Base-by-base conservation (phyloP, 2,113 vertebrate species). In the Turnix velox region DNA sequence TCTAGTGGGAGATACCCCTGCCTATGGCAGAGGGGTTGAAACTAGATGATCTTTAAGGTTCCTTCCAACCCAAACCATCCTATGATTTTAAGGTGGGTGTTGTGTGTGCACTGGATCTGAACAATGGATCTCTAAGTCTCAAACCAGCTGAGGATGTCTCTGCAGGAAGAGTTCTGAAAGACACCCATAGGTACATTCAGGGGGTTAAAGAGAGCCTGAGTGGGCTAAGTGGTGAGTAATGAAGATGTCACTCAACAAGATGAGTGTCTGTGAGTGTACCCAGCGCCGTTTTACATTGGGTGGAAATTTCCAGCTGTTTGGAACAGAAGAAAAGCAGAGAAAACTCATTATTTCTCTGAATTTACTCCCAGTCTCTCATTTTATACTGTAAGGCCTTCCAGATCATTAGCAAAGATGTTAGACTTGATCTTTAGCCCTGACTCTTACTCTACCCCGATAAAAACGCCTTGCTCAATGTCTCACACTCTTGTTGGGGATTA, bases 201-300 rank as follows among this genome's bases (percentile, higher is more conserved):
- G 87, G 79, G 92, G 83, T 90, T 95, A 68, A 93, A 88, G 93
- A 91, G 79, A 73, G 48, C 27, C 46, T 77, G 93, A 90, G 83
- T 93, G 79, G 88, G 88, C 76, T 92, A 67, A 77, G 79, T 4
- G 14, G 80, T 94, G 94, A 95, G 69, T 92, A 93, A 90, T 93
- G 83, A 67, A 86, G 67, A 55, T 63, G 79, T 90, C 85, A 92
- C 63, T 90, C 80, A 67, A 23, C 0, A 3, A 61, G 33, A 66
- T 13, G 78, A 90, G 66, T n/a, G 61, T n/a, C 51, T 61, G 63
- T 72, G 69, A 57, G 39, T 22, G 39, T 12, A 14, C 22, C 83
- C 42, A 69, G 39, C 20, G 7, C 20, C 0, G 0, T 80, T 87
- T 81, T 67, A 14, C 40, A n/a, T 10, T 14, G 20, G 72, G 51